Evolutionary conservation across 2,113 vertebrate species (phyloP), one percentile per base, ranked within the genome.

Genomic region (Stigmatopora argus): DNA sequence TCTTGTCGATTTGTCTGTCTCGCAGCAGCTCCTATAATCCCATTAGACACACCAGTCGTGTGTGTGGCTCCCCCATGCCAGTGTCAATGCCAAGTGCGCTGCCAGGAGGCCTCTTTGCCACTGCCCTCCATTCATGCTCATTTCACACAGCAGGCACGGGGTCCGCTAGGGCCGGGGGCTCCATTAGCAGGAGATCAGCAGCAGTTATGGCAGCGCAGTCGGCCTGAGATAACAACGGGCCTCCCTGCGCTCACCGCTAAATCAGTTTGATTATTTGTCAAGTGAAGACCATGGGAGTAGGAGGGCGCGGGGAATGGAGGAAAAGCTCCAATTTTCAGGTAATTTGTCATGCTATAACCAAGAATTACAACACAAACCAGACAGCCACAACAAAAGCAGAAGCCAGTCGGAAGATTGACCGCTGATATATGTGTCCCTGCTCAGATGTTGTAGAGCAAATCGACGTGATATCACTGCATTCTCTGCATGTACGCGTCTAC

Each of bases 41-140:
- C 84, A 85, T 89, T 76, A 86, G 86, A 88, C 75, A 77, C 85
- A 78, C 75, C 65, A 69, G 80, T 83, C 78, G 79, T 77, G 85
- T 89, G 74, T 72, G 72, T 63, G 79, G 70, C 72, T 77, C 76
- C 80, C 75, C 83, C 75, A 82, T 82, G 78, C 75, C 82, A 86
- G 61, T 82, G 70, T 73, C 77, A 68, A 64, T 76, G 84, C 84
- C 86, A 85, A 67, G 60, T 72, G 76, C 78, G 71, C 78, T 79
- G 74, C 83, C 77, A 81, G 76, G 66, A 75, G 78, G 68, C 73
- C 75, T 41, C 58, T 59, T 64, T 75, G 72, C 77, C 72, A 69
- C 74, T 78, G 74, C 73, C 76, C 81, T 77, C 73, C 75, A 79
- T 75, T 75, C 78, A 78, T 78, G 78, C 71, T 79, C 78, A 23